Evolutionary conservation across 2,888 invertebrate genomes (phyloP).

Genomic region (Ophioninae sp.): DNA sequence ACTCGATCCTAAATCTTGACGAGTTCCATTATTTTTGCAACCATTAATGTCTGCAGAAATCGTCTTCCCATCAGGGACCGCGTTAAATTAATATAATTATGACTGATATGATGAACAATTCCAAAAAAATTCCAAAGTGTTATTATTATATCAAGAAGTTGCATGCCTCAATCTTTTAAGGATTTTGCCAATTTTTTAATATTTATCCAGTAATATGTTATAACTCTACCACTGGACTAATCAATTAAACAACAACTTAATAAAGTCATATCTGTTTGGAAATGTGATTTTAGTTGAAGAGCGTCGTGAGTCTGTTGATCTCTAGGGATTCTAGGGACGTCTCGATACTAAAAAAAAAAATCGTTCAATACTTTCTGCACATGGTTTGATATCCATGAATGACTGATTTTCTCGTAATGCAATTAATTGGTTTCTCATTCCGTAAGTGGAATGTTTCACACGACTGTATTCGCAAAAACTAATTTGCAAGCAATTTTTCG

Average conservation of each 20-base stretch:
- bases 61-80: too few relatives aligned
- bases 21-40: too few relatives aligned
- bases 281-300: not conserved
- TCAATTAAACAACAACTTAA: not conserved
- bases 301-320: not conserved
- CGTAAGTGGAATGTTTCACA: not conserved
- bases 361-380: not conserved
- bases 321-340: not conserved
- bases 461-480: not conserved
- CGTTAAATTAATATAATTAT: too few relatives aligned
- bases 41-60: too few relatives aligned
- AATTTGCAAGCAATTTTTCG: not conserved
- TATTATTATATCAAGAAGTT: too few relatives aligned
- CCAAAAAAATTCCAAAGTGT: too few relatives aligned
- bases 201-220: too few relatives aligned
- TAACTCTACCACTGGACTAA: not conserved
- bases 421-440: not conserved
- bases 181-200: too few relatives aligned
- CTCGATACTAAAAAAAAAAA: not conserved
- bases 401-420: not conserved
- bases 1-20: too few relatives aligned
- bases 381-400: not conserved
- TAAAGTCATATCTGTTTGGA: not conserved
- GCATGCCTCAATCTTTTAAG: too few relatives aligned
- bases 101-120: too few relatives aligned